phyloP scores from a whole-genome alignment of 2,797 vertebrate species.

The Scolopax bukidnonensis region DNA sequence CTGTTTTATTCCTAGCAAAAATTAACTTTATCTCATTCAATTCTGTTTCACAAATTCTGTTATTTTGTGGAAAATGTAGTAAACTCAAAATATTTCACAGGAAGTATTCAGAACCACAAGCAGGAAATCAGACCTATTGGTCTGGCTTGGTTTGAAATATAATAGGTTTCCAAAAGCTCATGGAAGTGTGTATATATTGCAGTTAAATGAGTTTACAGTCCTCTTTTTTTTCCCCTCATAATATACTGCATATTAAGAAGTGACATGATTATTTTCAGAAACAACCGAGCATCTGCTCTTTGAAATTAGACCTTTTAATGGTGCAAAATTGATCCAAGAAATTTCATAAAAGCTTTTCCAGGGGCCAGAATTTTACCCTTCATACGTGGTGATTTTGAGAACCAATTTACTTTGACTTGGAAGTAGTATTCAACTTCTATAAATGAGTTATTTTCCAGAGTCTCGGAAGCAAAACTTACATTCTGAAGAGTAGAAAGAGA shows the following conservation, averaged over 20 bases:
- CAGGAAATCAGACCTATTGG: not conserved
- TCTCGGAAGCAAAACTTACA: not conserved
- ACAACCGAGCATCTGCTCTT: not conserved
- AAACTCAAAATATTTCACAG: not conserved
- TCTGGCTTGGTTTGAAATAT: not conserved
- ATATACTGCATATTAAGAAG: not conserved
- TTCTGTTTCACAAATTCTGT: not conserved
- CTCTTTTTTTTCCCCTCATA: not conserved
- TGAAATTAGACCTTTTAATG: slow-evolving; percentile 21
- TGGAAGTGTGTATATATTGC: not conserved
- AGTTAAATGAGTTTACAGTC: not conserved
- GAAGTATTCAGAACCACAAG: not conserved
- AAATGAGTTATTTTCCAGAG: not conserved
- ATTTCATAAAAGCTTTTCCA: not conserved
- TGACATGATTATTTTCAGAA: not conserved
- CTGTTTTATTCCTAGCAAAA: not conserved
- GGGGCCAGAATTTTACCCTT: not conserved
- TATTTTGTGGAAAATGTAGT: not conserved
- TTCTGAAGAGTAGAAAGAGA: not conserved
- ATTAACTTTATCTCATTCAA: not conserved
- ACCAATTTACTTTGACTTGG: not conserved
- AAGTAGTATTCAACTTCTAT: not conserved
- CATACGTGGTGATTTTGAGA: not conserved
- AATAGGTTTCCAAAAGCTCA: not conserved
- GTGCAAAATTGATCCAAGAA: not conserved